Evolutionary conservation across 2,113 vertebrate genomes (phyloP).

Genomic region (Chitala chitala): DNA sequence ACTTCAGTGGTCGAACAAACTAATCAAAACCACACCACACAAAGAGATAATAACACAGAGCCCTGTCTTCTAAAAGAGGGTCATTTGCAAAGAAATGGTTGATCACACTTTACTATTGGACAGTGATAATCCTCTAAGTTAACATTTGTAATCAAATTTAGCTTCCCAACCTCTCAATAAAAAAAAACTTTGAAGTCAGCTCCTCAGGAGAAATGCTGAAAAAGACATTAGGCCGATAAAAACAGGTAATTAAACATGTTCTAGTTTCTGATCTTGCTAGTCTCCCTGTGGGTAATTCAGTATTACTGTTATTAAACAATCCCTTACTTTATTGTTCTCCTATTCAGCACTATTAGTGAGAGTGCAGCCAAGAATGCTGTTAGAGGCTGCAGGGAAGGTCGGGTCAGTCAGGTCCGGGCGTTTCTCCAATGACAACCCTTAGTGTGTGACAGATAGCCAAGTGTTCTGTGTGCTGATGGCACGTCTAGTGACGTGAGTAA

Average conservation of each 20-base stretch:
- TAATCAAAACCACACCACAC: background rate
- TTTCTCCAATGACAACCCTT: too few species aligned
- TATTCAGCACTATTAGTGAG: background rate
- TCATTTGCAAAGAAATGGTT: conserved; percentile 8
- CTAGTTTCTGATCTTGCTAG: background rate
- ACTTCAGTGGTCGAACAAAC: background rate
- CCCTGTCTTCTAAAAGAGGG: background rate
- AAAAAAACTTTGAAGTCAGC: background rate
- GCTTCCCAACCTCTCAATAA: background rate
- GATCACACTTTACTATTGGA: background rate
- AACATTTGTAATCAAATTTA: background rate
- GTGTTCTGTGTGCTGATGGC: too few species aligned
- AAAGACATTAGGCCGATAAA: background rate
- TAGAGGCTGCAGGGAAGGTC: too few species aligned
- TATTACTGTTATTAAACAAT: background rate
- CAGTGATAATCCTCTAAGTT: background rate
- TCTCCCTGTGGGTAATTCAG: background rate
- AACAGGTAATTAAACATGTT: too few species aligned
- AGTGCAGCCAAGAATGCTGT: background rate
- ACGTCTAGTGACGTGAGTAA: too few species aligned
- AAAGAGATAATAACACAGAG: background rate
- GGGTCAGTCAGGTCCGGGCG: too few species aligned
- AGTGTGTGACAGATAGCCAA: too few species aligned
- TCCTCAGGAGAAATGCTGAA: background rate
- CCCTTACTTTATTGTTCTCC: background rate